A percentile compares a stretch with the other conserved stretches of the same genome.
These are phyloP conservation scores for Smutsia gigantea DNA, from an alignment of 2,797 vertebrate genomes.

Conservation along the genomic window DNA sequence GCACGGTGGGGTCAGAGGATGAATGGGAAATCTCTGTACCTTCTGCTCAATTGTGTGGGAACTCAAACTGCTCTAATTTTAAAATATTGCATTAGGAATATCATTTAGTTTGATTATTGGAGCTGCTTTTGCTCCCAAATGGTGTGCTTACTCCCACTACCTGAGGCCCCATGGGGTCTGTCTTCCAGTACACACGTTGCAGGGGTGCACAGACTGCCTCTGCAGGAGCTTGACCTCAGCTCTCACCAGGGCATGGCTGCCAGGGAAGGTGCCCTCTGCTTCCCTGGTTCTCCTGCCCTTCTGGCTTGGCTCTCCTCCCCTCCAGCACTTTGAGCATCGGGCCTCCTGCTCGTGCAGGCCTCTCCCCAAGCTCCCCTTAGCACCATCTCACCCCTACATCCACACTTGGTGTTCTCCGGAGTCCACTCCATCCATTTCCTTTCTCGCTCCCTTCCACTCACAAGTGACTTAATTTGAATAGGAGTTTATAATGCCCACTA, in stretches of 20 bases:
- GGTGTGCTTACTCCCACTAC: background rate
- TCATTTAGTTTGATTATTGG: background rate
- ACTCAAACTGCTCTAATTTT: background rate
- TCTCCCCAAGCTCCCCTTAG: too few species aligned
- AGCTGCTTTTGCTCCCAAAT: background rate
- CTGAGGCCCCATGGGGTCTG: rapidly evolving
- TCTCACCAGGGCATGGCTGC: rapidly evolving
- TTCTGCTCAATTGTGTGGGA: background rate
- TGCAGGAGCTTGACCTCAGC: too few species aligned
- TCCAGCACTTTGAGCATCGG: rapidly evolving
- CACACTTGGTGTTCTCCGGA: rapidly evolving
- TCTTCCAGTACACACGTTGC: background rate
- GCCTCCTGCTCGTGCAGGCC: rapidly evolving
- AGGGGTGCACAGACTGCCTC: background rate
- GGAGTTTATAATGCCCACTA: background rate
- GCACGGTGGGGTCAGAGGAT: rapidly evolving
- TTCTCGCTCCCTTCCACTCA: background rate
- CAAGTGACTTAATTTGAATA: background rate
- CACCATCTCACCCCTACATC: background rate
- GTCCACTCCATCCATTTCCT: background rate
- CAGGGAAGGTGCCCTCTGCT: background rate
- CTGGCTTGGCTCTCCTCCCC: rapidly evolving
- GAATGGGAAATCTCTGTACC: background rate
- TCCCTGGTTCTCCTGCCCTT: background rate
- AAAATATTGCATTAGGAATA: background rate